A percentile compares a stretch with the other conserved stretches of the same genome.
Evolutionary conservation across 2,113 vertebrate genomes (phyloP).

Genomic region (Mystacornis crossleyi): DNA sequence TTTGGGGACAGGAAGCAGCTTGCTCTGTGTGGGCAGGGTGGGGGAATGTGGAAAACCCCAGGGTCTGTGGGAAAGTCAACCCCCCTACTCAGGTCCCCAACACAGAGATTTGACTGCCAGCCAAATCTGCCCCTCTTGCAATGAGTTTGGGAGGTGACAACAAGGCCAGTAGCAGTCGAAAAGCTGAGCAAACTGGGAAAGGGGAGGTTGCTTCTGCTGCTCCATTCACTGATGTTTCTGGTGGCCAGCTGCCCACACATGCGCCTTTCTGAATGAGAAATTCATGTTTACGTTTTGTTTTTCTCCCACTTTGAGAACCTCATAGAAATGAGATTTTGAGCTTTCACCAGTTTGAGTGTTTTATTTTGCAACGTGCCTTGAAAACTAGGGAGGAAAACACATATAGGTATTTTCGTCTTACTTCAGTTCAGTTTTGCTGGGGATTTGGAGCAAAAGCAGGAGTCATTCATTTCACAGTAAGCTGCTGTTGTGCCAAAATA

Average conservation of each 20-base stretch:
- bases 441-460: neutral
- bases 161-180: neutral
- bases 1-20: neutral
- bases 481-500: neutral
- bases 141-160: neutral
- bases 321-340: neutral
- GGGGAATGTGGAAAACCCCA: fast-evolving
- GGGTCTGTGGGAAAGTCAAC: neutral
- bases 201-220: neutral
- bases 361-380: neutral
- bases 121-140: neutral
- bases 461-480: neutral
- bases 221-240: neutral
- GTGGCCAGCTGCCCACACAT: fast-evolving
- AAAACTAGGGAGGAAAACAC: neutral
- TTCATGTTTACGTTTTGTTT: neutral
- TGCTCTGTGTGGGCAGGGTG: fast-evolving
- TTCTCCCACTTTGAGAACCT: neutral
- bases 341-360: neutral
- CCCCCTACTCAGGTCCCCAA: neutral
- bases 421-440: neutral
- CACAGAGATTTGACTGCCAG: neutral
- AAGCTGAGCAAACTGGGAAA: neutral
- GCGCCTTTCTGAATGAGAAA: neutral
- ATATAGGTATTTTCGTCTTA: neutral